Percentiles rank a stretch among this genome's conserved stretches.
These are phyloP conservation scores for Myotis davidii DNA, from an alignment of 2,113 vertebrate species.

Conservation along the genomic window DNA sequence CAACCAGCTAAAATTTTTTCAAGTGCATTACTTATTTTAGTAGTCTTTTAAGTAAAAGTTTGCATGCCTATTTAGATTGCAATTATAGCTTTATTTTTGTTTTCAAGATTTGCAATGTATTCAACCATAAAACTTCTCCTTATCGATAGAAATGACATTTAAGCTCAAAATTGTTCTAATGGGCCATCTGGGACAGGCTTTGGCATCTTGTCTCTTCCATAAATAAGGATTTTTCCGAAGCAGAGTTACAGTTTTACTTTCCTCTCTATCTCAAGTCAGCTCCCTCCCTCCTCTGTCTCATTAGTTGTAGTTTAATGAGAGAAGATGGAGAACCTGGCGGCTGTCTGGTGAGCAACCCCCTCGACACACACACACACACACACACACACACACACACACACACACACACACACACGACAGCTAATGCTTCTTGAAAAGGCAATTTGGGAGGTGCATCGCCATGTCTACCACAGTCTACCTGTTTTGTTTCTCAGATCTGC, in stretches of 20 bases:
- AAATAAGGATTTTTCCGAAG: background rate
- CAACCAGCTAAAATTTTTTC: background rate
- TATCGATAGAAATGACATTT: background rate
- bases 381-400: background rate
- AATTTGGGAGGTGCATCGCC: background rate
- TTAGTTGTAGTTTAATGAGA: background rate
- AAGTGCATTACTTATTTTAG: background rate
- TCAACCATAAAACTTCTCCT: background rate
- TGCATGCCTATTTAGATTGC: background rate
- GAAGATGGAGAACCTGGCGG: background rate
- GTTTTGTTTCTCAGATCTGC: background rate
- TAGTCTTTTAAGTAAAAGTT: background rate
- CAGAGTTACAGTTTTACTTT: background rate
- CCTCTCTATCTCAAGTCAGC: background rate
- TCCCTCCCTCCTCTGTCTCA: background rate
- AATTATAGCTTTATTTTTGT: background rate
- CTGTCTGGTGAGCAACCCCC: rapidly evolving
- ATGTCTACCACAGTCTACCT: background rate
- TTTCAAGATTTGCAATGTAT: background rate
- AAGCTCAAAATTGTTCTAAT: background rate
- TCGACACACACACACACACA: background rate
- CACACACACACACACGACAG: background rate
- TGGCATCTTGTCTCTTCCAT: background rate
- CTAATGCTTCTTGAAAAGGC: background rate
- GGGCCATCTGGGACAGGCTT: background rate